A percentile compares a stretch with the other conserved stretches of the same genome.
These are phyloP conservation scores for Papilio polytes DNA, from an alignment of 1,140 invertebrate species.

Conservation along the genomic window DNA sequence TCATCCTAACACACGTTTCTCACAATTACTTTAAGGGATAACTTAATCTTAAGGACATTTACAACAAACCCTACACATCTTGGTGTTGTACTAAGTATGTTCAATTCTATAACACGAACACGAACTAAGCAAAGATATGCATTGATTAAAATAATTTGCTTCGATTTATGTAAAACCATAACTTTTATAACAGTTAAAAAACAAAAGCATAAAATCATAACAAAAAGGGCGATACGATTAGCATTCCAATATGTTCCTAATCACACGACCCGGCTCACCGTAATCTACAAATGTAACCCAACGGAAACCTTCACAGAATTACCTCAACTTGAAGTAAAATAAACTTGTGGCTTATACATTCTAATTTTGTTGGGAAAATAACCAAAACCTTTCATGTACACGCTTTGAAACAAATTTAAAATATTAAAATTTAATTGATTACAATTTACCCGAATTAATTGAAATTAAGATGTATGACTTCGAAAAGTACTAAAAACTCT, in stretches of 20 bases:
- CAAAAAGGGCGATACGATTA: neutral
- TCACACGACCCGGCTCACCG: neutral
- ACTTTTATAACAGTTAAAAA: neutral
- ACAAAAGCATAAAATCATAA: neutral
- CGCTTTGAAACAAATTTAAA: neutral
- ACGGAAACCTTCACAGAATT: neutral
- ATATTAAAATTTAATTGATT: neutral
- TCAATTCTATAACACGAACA: too few relatives aligned
- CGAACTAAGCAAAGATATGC: too few relatives aligned
- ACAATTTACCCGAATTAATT: neutral
- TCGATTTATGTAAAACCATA: neutral
- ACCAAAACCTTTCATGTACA: neutral
- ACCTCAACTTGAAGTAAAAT: neutral
- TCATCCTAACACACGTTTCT: too few relatives aligned
- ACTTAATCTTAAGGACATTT: too few relatives aligned
- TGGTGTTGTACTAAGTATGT: too few relatives aligned
- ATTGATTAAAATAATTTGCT: neutral
- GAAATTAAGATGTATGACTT: too few relatives aligned
- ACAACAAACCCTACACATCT: too few relatives aligned
- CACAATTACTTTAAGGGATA: too few relatives aligned
- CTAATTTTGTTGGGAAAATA: neutral
- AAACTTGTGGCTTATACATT: constrained; percentile 5
- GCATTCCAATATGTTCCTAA: neutral
- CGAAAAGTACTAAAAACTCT: too few relatives aligned
- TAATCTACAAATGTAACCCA: constrained; percentile 6